Percentiles rank a stretch among this genome's conserved stretches.
Conservation (phyloP, 2,113 vertebrate genomes). For the Sula dactylatra region DNA sequence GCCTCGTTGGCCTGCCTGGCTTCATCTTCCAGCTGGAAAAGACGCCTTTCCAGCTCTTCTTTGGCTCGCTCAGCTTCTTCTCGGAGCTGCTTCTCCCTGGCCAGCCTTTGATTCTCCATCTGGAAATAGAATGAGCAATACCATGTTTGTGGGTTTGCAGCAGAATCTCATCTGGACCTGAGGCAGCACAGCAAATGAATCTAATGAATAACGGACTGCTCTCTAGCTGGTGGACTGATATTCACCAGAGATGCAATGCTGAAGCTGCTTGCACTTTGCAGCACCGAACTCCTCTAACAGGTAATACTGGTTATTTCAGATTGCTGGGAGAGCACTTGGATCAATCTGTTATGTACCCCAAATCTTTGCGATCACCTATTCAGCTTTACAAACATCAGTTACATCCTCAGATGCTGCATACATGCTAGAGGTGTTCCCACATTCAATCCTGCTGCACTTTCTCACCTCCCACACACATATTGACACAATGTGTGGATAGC, state of each 20-base stretch:
- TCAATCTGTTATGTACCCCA: not conserved
- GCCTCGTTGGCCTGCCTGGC: constrained; percentile 88
- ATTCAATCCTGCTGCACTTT: not conserved
- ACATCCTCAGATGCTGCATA: not conserved
- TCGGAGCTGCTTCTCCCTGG: constrained; percentile 89
- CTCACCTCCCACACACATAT: not conserved
- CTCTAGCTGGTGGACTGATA: not conserved
- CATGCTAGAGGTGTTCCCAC: not conserved
- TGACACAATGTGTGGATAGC: not conserved
- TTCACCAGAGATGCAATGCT: not conserved
- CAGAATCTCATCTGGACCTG: not conserved
- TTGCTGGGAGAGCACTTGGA: not conserved
- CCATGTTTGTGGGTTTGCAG: not conserved
- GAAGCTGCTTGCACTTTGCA: not conserved
- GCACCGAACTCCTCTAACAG: not conserved
- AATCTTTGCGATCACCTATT: not conserved
- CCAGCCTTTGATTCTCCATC: constrained; percentile 90
- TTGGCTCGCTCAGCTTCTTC: constrained; percentile 89
- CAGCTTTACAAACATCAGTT: not conserved
- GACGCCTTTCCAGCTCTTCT: constrained; percentile 86
- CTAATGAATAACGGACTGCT: not conserved
- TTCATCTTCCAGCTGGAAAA: constrained; percentile 91
- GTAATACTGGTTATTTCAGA: not conserved
- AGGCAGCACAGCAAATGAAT: not conserved
- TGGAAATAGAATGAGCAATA: constrained; percentile 13